Base-by-base conservation (phyloP, 2,113 vertebrate genomes). In the Coturnix japonica region DNA sequence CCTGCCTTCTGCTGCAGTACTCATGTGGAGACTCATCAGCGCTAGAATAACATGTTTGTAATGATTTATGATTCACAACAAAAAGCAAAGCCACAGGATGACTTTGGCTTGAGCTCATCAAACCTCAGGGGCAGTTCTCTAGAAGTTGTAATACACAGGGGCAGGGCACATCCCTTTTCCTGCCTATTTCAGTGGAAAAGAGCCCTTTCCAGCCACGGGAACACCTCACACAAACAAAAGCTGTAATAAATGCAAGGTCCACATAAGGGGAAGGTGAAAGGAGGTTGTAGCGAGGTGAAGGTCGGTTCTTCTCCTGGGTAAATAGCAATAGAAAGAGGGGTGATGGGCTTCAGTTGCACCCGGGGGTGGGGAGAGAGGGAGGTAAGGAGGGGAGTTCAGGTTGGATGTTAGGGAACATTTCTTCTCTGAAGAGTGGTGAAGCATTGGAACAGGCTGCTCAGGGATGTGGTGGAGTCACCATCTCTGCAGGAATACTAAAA, bases 181-280 rank as follows among this genome's bases (percentile, higher is more conserved):
- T 53, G 43, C 31, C 14, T 9, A 1, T n/a, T 74, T 20, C 3
- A 2, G 16, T 9, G 41, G 23, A 25, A 43, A n/a, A 64, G 25
- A 51, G 13, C 13, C 18, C 47, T 81, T 71, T 16, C 65, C 13
- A 18, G 54, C 22, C 11, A 26, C 3, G 2, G 39, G 37, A 71
- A 35, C 49, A 70, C 9, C 56, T 11, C 12, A 4, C 28, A 13
- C 54, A 35, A 44, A 66, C 37, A 44, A 46, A 63, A 78, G 6
- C 54, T 39, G 18, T 5, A 37, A 13, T 35, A 26, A 33, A 11
- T 41, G 37, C 22, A 39, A 83, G 13, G 37, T 31, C 88, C 1
- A 0, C 4, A 2, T 3, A 33, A 33, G 21, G 18, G 49, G 33
- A 9, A 21, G 73, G 25, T 0, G 3, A 64, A 30, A 56, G 53